Base-by-base conservation (phyloP, 2,113 vertebrate genomes). In the Sylvilagus bachmani region DNA sequence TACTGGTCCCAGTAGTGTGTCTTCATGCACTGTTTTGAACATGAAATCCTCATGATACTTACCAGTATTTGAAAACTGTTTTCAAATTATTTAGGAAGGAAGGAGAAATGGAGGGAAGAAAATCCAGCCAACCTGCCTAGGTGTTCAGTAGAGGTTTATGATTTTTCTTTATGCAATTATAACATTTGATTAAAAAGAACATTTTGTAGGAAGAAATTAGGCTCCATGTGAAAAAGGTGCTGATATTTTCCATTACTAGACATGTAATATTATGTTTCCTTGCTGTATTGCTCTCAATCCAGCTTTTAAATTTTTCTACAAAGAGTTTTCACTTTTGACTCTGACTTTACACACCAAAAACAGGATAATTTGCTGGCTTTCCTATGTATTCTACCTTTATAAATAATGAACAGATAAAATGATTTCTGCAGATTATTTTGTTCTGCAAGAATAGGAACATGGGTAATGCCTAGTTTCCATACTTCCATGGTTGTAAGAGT, bases 81-180 rank as follows among this genome's bases (percentile, higher is more conserved):
- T 93, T 91, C 33, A 89, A 51, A 89, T 83, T 86, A 75, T 19
- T 86, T 95, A 55, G 22, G 22, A 27, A 36, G 33, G 70, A 75
- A 75, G 64, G 29, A 38, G 31, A 16, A 69, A 38, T 19, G 25
- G 11, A 64, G 62, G 10, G 38, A 24, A 58, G 61, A 61, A 33
- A 51, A 74, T 17, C 19, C 55, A 17, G 55, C 5, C 19, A 58
- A 58, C 55, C 55, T 58, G 0, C 1, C 62, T 33, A 8, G 8
- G 21, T 93, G 31, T 78, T 81, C 0, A 53, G 6, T 38, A 85
- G 66, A 93, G 19, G 19, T 21, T 25, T 55, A 14, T 82, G n/a
- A 55, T 25, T 84, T 95, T 83, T 66, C 53, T 90, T 91, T 79
- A 69, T 86, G 93, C 25, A 25, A 44, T 93, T 89, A 66, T 75